Evolutionary conservation across 2,888 invertebrate genomes (phyloP), one percentile per base, ranked within the genome.

Genomic region (Iphiclides podalirius): DNA sequence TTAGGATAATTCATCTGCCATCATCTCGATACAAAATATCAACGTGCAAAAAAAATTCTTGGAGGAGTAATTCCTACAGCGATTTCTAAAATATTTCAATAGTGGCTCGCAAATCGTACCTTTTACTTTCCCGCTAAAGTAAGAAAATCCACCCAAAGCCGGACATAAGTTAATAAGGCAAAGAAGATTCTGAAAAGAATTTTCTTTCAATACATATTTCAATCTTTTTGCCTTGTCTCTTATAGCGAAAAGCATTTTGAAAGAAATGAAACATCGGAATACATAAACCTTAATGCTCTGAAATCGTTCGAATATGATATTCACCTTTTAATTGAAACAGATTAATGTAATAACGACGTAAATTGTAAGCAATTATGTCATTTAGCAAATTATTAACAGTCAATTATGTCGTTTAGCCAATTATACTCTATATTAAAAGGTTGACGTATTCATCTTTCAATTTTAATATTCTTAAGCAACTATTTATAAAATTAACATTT

Each of bases 101-200:
- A n/a, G n/a, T n/a, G n/a, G n/a, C n/a, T n/a, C n/a, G n/a, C n/a
- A 17, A 20, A 20, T 4, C 23, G 15, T 26, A 48, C 53, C 60
- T 53, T 39, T 17, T 20, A 47, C 43, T 31, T 52, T 44, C 15
- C 38, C 31, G 6, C 26, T 20, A 15, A 46, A 31, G 33, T 45
- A 47, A 14, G 66, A 59, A 50, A 61, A 68, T 7, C 70, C 68
- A 12, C 47, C 59, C 20, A 68, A 17, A 4, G 47, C 56, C 8
- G 71, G 68, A 7, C 65, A 40, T 16, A 65, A 57, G 40, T 67
- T 57, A 0, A 70, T 60, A 13, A 72, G 36, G 57, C 58, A 58
- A 16, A 70, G 39, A 4, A 70, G 52, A 59, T 62, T 63, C 2
- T 20, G 17, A 36, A 58, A 67, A 2, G 70, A 60, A 52, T 47